Evolutionary conservation across 1,140 invertebrate species (phyloP).

Genomic region (Scaptodrosophila lebanonensis): DNA sequence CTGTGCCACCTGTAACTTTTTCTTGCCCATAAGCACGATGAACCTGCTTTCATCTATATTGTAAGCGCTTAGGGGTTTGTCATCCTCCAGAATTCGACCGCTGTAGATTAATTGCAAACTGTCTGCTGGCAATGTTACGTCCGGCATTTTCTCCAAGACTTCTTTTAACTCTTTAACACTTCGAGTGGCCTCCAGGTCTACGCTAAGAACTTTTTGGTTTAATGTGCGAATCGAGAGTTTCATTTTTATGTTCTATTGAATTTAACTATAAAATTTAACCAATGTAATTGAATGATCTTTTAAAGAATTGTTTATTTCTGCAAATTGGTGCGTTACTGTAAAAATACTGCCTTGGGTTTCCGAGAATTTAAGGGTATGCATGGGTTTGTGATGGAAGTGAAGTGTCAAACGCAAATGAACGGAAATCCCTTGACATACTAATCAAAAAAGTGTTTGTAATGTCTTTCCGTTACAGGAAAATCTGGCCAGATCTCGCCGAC

Average conservation of each 20-base stretch:
- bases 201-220: constrained; percentile 44
- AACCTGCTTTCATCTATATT: constrained; percentile 50
- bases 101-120: constrained; percentile 55
- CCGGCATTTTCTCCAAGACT: constrained; percentile 27
- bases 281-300: neutral
- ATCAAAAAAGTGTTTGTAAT: constrained; percentile 31
- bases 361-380: too few species aligned
- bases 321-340: neutral
- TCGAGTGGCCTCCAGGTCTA: constrained; percentile 43
- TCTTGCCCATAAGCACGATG: constrained; percentile 59
- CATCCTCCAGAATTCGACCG: constrained; percentile 62
- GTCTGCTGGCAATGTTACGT: constrained; percentile 39
- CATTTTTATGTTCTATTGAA: constrained; percentile 28
- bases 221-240: constrained; percentile 61
- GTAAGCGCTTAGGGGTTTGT: constrained; percentile 36
- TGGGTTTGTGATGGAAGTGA: neutral
- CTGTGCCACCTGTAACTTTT: constrained; percentile 4
- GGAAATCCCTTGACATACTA: constrained; percentile 31
- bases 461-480: constrained; percentile 53
- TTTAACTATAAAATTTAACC: neutral
- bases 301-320: too few species aligned
- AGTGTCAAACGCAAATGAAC: neutral
- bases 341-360: too few species aligned
- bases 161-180: constrained; percentile 50
- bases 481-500: constrained; percentile 67